phyloP scores from a whole-genome alignment of 2,888 invertebrate genomes.

The Parnassius orleans region DNA sequence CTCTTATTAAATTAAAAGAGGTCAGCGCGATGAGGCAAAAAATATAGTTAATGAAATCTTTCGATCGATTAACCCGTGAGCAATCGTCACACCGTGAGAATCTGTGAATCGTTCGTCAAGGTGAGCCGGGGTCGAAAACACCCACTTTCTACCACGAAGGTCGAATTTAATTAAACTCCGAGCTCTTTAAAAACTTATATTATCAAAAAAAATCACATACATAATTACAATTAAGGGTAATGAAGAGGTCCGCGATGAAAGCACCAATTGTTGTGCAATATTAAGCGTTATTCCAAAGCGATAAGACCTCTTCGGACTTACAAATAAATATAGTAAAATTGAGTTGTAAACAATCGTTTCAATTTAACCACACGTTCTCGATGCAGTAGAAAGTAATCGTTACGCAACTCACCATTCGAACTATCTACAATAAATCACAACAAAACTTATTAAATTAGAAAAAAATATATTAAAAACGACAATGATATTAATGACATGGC shows the following conservation, averaged over 20 bases:
- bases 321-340: conserved; percentile 21
- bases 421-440: conserved; percentile 48
- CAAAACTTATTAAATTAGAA: conserved; percentile 42
- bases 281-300: conserved; percentile 10
- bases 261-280: conserved; percentile 27
- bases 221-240: conserved; percentile 35
- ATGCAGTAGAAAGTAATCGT: conserved; percentile 29
- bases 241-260: conserved; percentile 25
- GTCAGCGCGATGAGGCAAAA: conserved; percentile 5
- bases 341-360: conserved; percentile 20
- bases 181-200: conserved; percentile 60
- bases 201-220: conserved; percentile 40
- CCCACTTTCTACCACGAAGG: conserved; percentile 66
- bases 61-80: conserved; percentile 22
- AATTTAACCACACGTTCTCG: conserved; percentile 22
- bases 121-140: conserved; percentile 50
- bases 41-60: conserved; percentile 2
- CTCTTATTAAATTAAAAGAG: background rate
- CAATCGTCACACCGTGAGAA: conserved; percentile 49
- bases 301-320: conserved; percentile 24
- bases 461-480: conserved; percentile 43
- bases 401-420: conserved; percentile 42
- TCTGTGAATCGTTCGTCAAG: conserved; percentile 60
- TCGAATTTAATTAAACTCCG: conserved; percentile 45
- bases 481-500: conserved; percentile 68